phyloP scores from a whole-genome alignment of 2,113 vertebrate species.

The Alligator sinensis region DNA sequence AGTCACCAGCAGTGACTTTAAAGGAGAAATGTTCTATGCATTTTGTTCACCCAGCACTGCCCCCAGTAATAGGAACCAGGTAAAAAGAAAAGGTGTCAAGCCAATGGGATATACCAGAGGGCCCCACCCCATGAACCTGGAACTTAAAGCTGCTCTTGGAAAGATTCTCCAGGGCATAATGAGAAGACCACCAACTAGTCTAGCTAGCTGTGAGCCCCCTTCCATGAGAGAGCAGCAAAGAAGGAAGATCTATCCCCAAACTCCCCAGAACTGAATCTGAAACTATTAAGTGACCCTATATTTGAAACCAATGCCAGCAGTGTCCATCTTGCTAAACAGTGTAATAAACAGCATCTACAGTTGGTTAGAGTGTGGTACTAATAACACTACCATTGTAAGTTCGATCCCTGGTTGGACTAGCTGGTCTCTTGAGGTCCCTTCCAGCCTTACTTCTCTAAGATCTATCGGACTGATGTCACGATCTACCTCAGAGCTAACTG shows the following conservation, averaged over 20 bases:
- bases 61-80: not conserved
- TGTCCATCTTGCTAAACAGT: not conserved
- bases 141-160: not conserved
- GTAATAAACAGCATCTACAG: too few species aligned
- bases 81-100: not conserved
- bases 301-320: not conserved
- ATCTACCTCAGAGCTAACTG: too few species aligned
- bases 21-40: constrained; percentile 16
- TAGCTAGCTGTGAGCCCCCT: not conserved
- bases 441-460: too few species aligned
- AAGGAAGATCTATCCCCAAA: fast-evolving
- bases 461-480: too few species aligned
- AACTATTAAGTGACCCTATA: not conserved
- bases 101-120: not conserved
- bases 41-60: not conserved
- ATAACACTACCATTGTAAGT: not conserved
- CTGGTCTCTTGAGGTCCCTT: too few species aligned
- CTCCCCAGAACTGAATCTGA: fast-evolving
- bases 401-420: too few species aligned
- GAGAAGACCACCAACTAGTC: not conserved
- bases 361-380: not conserved
- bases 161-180: not conserved
- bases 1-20: constrained; percentile 20
- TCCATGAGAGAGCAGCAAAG: not conserved
- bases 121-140: not conserved